These are phyloP conservation scores for Crypturellus tataupa DNA, from an alignment of 2,797 vertebrate species.

Conservation along the genomic window DNA sequence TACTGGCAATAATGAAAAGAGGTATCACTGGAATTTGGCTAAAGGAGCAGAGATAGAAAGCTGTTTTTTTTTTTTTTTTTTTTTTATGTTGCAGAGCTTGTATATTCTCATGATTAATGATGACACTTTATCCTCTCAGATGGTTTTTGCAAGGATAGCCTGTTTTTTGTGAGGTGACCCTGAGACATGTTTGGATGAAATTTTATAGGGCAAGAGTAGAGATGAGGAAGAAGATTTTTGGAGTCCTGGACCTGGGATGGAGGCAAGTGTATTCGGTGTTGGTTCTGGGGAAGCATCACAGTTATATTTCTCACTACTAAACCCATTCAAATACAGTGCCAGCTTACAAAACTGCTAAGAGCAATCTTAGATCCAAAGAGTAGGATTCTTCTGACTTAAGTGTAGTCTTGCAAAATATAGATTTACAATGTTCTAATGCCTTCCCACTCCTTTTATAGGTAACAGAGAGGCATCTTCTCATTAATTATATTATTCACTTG, in stretches of 20 bases:
- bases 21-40: background rate
- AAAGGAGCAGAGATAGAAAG: background rate
- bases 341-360: background rate
- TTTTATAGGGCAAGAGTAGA: background rate
- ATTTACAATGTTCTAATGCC: background rate
- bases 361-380: background rate
- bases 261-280: background rate
- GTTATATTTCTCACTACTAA: background rate
- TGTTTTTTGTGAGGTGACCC: background rate
- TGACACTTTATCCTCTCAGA: accelerated
- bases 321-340: background rate
- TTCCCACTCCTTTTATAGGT: background rate
- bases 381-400: background rate
- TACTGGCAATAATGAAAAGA: background rate
- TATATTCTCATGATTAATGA: background rate
- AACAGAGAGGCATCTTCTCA: background rate
- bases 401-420: background rate
- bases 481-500: background rate
- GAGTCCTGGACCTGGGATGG: background rate
- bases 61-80: accelerated
- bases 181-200: background rate
- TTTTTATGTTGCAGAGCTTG: background rate
- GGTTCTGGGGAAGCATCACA: background rate
- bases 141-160: background rate
- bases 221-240: background rate